Evolutionary conservation across 2,113 vertebrate species (phyloP), one percentile per base, ranked within the genome.

Genomic region (Nansenia antarctica): DNA sequence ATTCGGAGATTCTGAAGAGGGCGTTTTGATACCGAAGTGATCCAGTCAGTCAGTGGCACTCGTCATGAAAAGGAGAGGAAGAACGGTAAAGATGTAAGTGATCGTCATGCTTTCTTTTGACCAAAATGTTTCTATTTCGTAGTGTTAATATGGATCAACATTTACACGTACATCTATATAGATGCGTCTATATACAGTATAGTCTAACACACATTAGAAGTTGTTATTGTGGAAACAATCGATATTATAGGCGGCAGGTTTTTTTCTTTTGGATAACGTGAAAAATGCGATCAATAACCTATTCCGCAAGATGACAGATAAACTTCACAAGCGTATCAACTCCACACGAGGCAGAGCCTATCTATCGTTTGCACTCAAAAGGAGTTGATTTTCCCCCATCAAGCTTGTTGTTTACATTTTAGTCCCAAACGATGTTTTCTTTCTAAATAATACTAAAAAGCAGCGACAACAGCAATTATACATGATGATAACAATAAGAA

Each of bases 51-150:
- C 26, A 18, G n/a, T 35, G 31, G 1, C 70, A n/a, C 37, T 22
- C 74, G 73, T 4, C 64, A 86, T 85, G 84, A 65, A 42, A 67
- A 65, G 69, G 47, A 79, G 79, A 75, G 78, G 73, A 15, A 76
- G 73, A 81, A 77, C 69, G 0, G 8, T 66, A 60, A 63, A 74
- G 63, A 85, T 74, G 89, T 90, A 63, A 87, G 88, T 85, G 58
- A 34, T 20, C 18, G 42, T 47, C 9, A 22, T 64, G n/a, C 34
- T 26, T 59, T 57, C 58, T 31, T 9, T 24, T 20, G 26, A 45
- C 59, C 52, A 18, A 31, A 35, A 61, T n/a, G 26, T 55, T 24
- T 61, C 5, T 12, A 11, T 49, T 26, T 30, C 7, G 9, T 12
- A 60, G 49, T 20, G 5, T n/a, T n/a, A n/a, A n/a, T n/a, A n/a